Evolutionary conservation across 2,797 vertebrate species (phyloP).

Genomic region (Lepilemur septentrionalis): DNA sequence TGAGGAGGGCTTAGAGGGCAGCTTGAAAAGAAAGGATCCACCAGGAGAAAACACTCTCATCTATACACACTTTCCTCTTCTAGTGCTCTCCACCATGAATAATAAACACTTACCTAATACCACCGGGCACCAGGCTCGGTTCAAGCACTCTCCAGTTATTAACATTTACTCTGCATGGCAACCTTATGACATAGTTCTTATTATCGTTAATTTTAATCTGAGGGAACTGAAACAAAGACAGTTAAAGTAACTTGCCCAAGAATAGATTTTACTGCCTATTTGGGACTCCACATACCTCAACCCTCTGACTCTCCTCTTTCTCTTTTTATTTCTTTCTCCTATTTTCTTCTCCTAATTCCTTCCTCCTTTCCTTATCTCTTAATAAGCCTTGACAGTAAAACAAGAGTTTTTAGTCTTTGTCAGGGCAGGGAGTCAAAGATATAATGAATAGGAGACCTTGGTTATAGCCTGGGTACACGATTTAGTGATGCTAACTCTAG

Average conservation of each 20-base stretch:
- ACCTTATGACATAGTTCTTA: neutral
- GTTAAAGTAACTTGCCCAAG: neutral
- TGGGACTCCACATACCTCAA: neutral
- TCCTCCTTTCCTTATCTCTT: neutral
- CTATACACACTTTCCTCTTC: neutral
- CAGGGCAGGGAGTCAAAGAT: neutral
- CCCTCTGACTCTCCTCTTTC: neutral
- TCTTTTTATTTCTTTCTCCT: neutral
- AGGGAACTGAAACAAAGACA: neutral
- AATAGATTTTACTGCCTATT: neutral
- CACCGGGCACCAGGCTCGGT: neutral
- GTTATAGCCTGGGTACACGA: neutral
- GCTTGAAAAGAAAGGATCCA: neutral
- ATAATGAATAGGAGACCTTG: neutral
- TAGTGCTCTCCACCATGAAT: neutral
- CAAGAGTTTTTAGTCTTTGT: neutral
- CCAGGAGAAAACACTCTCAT: neutral
- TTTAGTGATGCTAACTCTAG: neutral
- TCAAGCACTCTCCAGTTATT: neutral
- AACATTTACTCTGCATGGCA: neutral
- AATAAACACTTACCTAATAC: neutral
- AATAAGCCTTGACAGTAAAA: neutral
- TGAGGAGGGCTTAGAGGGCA: neutral
- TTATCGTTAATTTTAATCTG: neutral
- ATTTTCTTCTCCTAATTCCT: neutral